Conservation (phyloP, 2,113 vertebrate genomes). For the Callaeas wilsoni region DNA sequence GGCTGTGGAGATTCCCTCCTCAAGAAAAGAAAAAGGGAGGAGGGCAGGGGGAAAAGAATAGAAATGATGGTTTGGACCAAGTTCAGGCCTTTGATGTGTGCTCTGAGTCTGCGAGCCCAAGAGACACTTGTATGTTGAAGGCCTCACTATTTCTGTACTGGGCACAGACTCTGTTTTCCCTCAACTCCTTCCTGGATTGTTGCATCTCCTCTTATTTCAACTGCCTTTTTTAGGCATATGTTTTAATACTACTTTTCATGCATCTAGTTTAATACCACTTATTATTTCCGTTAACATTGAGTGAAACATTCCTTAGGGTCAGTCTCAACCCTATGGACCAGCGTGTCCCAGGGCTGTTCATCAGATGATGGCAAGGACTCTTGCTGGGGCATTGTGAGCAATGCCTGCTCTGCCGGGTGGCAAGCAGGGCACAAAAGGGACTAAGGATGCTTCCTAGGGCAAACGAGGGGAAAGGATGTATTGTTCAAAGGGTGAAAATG, state of each 20-base stretch:
- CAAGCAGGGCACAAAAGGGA: neutral
- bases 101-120: neutral
- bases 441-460: neutral
- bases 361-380: neutral
- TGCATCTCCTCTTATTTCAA: neutral
- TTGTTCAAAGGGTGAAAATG: neutral
- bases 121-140: neutral
- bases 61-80: neutral
- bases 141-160: neutral
- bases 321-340: neutral
- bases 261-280: neutral
- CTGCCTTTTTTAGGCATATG: neutral
- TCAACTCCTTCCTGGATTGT: neutral
- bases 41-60: neutral
- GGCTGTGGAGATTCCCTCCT: neutral
- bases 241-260: neutral
- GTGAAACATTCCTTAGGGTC: neutral
- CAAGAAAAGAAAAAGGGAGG: neutral
- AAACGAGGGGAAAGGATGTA: neutral
- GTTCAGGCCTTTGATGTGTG: constrained; percentile 14
- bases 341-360: neutral
- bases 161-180: neutral
- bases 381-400: neutral
- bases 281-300: neutral
- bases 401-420: neutral